These are phyloP conservation scores for Ispidina picta DNA, from an alignment of 2,797 vertebrate species.

Conservation along the genomic window DNA sequence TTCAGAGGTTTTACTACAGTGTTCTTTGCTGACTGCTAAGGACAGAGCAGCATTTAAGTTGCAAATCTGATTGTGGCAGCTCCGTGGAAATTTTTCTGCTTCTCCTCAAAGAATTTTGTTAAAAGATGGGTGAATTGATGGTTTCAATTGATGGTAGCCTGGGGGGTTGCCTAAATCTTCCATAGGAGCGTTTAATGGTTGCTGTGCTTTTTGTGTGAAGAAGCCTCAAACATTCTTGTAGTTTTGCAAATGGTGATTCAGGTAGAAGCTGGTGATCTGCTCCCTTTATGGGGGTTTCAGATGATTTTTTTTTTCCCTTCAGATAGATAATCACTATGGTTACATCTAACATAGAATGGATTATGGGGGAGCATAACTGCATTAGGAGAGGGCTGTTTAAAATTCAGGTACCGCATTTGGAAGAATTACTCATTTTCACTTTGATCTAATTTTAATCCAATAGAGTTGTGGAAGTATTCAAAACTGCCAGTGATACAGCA, in stretches of 20 bases:
- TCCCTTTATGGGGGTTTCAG: neutral
- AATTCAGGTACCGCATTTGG: slow-evolving; percentile 29
- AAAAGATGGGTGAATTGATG: neutral
- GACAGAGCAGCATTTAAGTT: neutral
- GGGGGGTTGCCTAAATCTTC: neutral
- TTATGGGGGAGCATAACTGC: slow-evolving; percentile 15
- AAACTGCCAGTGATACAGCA: neutral
- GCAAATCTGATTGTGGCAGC: neutral
- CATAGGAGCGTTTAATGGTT: neutral
- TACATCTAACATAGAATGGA: neutral
- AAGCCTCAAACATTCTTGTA: neutral
- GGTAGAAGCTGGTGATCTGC: slow-evolving; percentile 2
- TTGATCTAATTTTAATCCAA: slow-evolving; percentile 44
- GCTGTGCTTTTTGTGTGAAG: neutral
- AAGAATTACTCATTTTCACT: slow-evolving; percentile 12
- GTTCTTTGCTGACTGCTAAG: neutral
- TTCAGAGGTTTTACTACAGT: neutral
- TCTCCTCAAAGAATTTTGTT: neutral
- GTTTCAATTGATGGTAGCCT: too few relatives aligned
- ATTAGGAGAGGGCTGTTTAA: slow-evolving; percentile 30
- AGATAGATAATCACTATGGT: neutral
- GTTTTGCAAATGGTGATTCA: slow-evolving; percentile 12
- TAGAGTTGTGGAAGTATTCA: neutral
- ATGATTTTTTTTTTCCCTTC: neutral
- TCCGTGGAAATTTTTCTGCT: neutral